Evolutionary conservation across 64 coral and sea anemone genomes (phyloP), one percentile per base, ranked within the genome.

Genomic region (Pocillopora damicornis): DNA sequence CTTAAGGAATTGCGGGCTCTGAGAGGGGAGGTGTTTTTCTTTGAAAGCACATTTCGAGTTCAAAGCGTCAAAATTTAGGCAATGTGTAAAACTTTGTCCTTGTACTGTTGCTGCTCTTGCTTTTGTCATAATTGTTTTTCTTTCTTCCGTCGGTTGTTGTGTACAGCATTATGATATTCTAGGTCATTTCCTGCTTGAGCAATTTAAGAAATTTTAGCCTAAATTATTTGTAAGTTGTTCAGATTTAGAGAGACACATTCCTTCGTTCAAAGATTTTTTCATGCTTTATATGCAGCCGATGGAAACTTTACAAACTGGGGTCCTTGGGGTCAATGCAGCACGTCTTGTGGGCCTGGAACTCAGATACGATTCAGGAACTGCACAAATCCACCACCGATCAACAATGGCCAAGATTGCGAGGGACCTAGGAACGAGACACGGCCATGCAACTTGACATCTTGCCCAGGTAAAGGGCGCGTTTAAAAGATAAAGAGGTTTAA

Each of bases 291-390:
- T 34, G 0, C 34, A 92, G 90, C 77, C 16, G 26, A 87, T 63
- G 90, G 90, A 13, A 80, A 71, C 10, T 87, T 92, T 35, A 87
- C 45, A 18, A 18, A 37, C 10, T 92, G 84, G 83, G 77, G 84
- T 61, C 38, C 4, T 23, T 91, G 60, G 68, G 90, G 90, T 75
- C 16, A 22, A 64, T 92, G 90, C 72, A 79, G 65, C 45, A 59
- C 67, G 13, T 80, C 83, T 25, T 92, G 90, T 80, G 90, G 83
- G 86, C 59, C 62, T 73, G 90, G 90, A 45, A 72, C 22, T 75
- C 90, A 80, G 18, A 61, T n/a, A 37, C 75, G 84, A 74, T 79
- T 30, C 56, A 74, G 90, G 61, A 73, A 57, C n/a, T 92, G 83
- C 1, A 87, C 42, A 59, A 79, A 89, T 58, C 87, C 87, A 57